Conservation (phyloP, 2,113 vertebrate species). For the Bothrops jararaca region DNA sequence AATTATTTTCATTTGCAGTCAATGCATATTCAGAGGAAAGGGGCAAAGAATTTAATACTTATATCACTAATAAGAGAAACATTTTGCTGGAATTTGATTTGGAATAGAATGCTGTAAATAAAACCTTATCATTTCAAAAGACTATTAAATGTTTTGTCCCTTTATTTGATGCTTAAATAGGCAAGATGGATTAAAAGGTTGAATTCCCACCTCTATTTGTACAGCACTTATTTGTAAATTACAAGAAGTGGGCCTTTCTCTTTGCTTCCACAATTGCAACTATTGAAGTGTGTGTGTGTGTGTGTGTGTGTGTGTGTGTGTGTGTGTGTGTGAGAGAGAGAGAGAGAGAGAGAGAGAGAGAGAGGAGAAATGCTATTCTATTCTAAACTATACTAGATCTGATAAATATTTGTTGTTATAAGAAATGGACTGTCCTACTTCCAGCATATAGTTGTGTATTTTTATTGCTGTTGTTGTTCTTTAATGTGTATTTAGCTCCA, state of each 20-base stretch:
- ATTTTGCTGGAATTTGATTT: conserved; percentile 55
- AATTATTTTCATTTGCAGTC: conserved; percentile 59
- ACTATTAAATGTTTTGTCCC: conserved; percentile 38
- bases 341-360: too few relatives aligned
- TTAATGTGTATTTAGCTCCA: not conserved
- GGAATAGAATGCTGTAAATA: conserved; percentile 58
- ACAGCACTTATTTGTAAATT: conserved; percentile 32
- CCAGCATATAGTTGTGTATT: not conserved
- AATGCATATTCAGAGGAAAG: conserved; percentile 57
- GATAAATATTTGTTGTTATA: not conserved
- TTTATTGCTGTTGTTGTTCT: not conserved
- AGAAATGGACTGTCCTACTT: not conserved
- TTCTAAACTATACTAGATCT: not conserved
- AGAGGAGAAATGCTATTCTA: not conserved
- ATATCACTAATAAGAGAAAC: conserved; percentile 60
- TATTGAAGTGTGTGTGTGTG: not conserved
- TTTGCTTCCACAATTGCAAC: not conserved
- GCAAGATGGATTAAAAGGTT: conserved; percentile 37
- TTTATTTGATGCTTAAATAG: conserved; percentile 36
- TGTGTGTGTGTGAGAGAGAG: too few relatives aligned
- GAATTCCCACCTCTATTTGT: conserved; percentile 27
- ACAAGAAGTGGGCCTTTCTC: not conserved
- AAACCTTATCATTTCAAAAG: conserved; percentile 46
- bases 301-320: not conserved
- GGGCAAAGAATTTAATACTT: conserved; percentile 53